Evolutionary conservation across 2,113 vertebrate genomes (phyloP).

Genomic region (Salvelinus fontinalis): DNA sequence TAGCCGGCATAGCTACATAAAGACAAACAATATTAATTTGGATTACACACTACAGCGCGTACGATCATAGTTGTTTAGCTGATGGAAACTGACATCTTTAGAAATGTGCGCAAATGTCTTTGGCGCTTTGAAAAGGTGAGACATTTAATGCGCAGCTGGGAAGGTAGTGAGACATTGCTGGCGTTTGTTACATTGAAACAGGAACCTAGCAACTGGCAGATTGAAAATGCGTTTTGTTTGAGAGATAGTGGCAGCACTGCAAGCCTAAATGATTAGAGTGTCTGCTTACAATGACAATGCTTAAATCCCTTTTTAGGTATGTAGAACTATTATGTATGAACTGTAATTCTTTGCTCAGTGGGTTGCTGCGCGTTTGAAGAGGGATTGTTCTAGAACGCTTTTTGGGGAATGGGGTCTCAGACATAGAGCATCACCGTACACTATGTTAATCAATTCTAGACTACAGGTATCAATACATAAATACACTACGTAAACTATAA

Average conservation of each 20-base stretch:
- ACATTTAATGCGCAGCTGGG: slow-evolving; percentile 28
- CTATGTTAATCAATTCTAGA: too few relatives aligned
- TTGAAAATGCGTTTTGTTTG: neutral
- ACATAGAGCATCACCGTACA: neutral
- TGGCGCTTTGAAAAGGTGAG: slow-evolving; percentile 80
- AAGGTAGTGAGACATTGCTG: slow-evolving; percentile 32
- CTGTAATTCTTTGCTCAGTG: neutral
- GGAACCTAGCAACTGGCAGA: slow-evolving; percentile 3
- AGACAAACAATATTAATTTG: neutral
- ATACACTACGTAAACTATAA: too few relatives aligned
- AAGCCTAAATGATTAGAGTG: neutral
- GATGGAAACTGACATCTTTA: slow-evolving; percentile 66
- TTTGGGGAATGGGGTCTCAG: neutral
- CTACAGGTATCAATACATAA: too few relatives aligned
- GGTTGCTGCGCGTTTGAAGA: neutral
- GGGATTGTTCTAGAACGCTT: neutral
- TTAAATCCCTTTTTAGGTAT: slow-evolving; percentile 38
- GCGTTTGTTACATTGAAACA: slow-evolving; percentile 6
- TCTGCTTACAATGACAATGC: slow-evolving; percentile 50
- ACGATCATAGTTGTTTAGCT: slow-evolving; percentile 33
- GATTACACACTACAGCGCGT: slow-evolving; percentile 5
- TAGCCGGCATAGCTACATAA: neutral
- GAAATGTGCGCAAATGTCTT: slow-evolving; percentile 80
- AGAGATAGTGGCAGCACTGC: neutral
- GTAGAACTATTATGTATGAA: neutral